These are phyloP conservation scores for Poecilobothrus nobilitatus DNA, from an alignment of 2,888 invertebrate genomes.

Conservation along the genomic window DNA sequence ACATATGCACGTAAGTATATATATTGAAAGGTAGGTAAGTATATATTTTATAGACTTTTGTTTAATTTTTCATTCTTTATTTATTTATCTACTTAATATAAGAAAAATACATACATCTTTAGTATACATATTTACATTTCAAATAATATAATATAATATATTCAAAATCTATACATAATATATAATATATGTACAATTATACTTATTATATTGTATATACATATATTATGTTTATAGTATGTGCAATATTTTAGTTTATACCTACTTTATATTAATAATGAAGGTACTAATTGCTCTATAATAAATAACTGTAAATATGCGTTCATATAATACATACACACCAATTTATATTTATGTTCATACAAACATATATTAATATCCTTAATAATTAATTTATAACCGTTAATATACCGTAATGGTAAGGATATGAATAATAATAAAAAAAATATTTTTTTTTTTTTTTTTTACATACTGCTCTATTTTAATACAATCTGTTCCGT, in stretches of 20 bases:
- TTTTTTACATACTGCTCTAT: too few relatives aligned
- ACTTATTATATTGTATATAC: background rate
- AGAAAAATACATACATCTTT: too few relatives aligned
- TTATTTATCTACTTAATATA: too few relatives aligned
- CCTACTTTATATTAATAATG: background rate
- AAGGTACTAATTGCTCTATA: background rate
- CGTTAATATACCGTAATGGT: slow-evolving; percentile 6
- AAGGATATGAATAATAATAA: background rate
- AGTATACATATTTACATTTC: too few relatives aligned
- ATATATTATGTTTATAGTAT: background rate
- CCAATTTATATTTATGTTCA: background rate
- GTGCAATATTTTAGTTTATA: background rate
- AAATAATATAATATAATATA: too few relatives aligned
- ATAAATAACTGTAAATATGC: background rate
- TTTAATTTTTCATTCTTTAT: too few relatives aligned
- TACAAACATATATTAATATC: too few relatives aligned
- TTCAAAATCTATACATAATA: too few relatives aligned
- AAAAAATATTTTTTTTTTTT: background rate
- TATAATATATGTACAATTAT: too few relatives aligned
- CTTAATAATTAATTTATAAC: background rate
- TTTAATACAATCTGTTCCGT: too few relatives aligned
- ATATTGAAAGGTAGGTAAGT: too few relatives aligned
- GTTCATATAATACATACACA: background rate
- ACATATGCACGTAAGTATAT: background rate
- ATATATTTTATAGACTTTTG: too few relatives aligned